phyloP scores from a whole-genome alignment of 2,113 vertebrate genomes.

The Petaurus breviceps region DNA sequence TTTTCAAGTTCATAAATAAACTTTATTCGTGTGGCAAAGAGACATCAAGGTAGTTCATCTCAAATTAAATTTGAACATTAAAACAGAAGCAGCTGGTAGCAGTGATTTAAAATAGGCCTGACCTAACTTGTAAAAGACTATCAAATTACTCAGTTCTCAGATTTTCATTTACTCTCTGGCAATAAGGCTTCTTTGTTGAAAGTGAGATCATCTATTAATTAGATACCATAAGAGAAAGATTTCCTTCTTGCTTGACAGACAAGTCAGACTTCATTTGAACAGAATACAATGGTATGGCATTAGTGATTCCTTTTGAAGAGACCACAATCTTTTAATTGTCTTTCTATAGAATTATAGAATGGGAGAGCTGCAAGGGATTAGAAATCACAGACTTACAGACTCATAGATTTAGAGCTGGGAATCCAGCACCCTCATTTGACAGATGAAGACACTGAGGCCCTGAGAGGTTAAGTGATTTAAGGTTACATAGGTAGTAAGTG shows the following conservation, averaged over 20 bases:
- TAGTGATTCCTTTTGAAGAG: conserved; percentile 30
- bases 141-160: conserved; percentile 25
- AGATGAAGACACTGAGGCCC: neutral
- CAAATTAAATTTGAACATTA: conserved; percentile 35
- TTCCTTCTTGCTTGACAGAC: neutral
- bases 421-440: neutral
- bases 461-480: neutral
- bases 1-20: conserved; percentile 65
- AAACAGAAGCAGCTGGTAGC: neutral
- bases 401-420: neutral
- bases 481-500: neutral
- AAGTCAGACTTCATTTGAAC: conserved; percentile 6
- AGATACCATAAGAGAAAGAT: neutral
- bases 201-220: conserved; percentile 2
- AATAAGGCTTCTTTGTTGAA: neutral
- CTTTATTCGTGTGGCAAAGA: conserved; percentile 2
- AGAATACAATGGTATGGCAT: neutral
- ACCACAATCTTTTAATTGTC: conserved; percentile 7
- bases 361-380: neutral
- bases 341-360: neutral
- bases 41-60: conserved; percentile 45
- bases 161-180: neutral
- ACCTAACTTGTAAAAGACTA: neutral
- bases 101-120: conserved; percentile 9
- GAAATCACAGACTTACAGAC: neutral